Evolutionary conservation across 2,888 invertebrate species (phyloP).

Genomic region (Tetanocera ferruginea): DNA sequence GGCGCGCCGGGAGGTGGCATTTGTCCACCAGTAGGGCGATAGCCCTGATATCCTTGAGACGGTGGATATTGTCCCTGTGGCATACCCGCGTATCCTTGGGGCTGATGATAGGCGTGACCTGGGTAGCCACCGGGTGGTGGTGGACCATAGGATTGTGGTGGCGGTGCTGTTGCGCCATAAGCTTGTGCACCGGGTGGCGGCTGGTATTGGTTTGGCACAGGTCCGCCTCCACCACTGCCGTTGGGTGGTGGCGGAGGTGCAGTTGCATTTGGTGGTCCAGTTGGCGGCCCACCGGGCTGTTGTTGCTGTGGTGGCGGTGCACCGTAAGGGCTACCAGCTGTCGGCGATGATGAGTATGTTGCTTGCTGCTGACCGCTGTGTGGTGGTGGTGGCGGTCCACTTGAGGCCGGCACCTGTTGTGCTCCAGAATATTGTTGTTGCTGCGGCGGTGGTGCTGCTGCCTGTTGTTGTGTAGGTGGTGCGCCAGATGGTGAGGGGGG

Average conservation of each 20-base stretch:
- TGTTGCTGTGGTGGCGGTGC: constrained; percentile 57
- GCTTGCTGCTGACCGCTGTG: constrained; percentile 60
- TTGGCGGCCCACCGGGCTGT: constrained; percentile 51
- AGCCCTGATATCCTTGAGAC: constrained; percentile 77
- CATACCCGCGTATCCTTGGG: constrained; percentile 73
- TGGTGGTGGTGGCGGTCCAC: constrained; percentile 57
- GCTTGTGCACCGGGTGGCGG: constrained; percentile 67
- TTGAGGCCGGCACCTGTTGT: constrained; percentile 59
- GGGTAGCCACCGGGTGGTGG: constrained; percentile 72
- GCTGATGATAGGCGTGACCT: constrained; percentile 72
- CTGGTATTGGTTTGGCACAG: constrained; percentile 67
- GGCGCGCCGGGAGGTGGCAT: constrained; percentile 72
- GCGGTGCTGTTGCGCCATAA: constrained; percentile 66
- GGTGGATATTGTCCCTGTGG: constrained; percentile 75
- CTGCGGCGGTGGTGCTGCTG: constrained; percentile 49
- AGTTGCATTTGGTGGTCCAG: constrained; percentile 67
- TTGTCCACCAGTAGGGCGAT: constrained; percentile 74
- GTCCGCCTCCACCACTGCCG: constrained; percentile 69
- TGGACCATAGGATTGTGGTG: constrained; percentile 65
- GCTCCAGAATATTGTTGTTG: constrained; percentile 48
- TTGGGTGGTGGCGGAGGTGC: constrained; percentile 63
- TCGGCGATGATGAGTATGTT: constrained; percentile 65
- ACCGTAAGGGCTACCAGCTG: constrained; percentile 58
- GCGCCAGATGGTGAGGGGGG: constrained; percentile 52
- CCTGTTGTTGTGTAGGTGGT: constrained; percentile 53